Conservation (phyloP, 1,140 invertebrate genomes). For the Drosophila triauraria region DNA sequence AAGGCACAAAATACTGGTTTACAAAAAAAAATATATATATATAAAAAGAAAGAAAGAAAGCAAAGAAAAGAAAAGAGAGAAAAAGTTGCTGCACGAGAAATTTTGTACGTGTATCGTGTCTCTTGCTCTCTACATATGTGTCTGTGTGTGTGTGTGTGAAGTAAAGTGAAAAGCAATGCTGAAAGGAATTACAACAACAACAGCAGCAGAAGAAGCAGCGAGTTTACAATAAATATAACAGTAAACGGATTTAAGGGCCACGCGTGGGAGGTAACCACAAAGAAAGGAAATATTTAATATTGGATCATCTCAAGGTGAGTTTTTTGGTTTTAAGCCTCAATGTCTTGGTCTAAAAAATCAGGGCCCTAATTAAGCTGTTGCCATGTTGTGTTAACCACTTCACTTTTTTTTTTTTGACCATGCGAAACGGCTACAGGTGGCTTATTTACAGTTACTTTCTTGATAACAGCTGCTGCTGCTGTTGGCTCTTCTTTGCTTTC, state of each 20-base stretch:
- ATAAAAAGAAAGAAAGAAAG: conserved; percentile 55
- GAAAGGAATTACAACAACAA: conserved; percentile 62
- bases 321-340: background rate
- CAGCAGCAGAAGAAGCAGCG: conserved; percentile 21
- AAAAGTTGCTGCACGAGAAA: conserved; percentile 77
- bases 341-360: background rate
- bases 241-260: conserved; percentile 48
- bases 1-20: conserved; percentile 81
- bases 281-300: conserved; percentile 1
- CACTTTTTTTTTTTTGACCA: conserved; percentile 38
- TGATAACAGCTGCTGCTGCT: conserved; percentile 51
- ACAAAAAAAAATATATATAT: conserved; percentile 49
- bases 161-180: conserved; percentile 79
- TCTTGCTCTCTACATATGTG: conserved; percentile 37
- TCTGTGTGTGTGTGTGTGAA: conserved; percentile 43
- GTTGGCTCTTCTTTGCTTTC: conserved; percentile 13
- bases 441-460: conserved; percentile 58
- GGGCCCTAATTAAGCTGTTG: conserved; percentile 38
- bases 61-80: conserved; percentile 56
- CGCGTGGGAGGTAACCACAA: conserved; percentile 19
- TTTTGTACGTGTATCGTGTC: conserved; percentile 69
- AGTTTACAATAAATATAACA: conserved; percentile 53
- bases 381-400: conserved; percentile 1
- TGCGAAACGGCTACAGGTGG: conserved; percentile 56
- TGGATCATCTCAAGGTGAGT: conserved; percentile 31